Base-by-base conservation (phyloP, 2,113 vertebrate genomes). In the Protomyctophum bolini region DNA sequence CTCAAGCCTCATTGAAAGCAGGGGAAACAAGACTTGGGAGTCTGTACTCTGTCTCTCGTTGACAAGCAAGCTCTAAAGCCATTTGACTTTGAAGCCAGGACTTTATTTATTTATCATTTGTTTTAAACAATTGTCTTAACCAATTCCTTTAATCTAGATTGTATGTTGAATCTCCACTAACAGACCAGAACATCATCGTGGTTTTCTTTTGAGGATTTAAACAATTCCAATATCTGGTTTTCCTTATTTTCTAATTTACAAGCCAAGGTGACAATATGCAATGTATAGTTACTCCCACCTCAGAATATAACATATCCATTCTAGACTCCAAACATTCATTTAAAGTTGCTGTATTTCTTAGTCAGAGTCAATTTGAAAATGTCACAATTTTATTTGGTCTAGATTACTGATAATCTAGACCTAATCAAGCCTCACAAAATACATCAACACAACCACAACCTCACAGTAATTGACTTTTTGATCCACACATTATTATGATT, bases 341-440 rank as follows among this genome's bases (percentile, higher is more conserved):
- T 41, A 51, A 66, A 49, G 10, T 77, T 58, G 46, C 21, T 64
- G 64, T 67, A 45, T 72, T 77, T 59, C 58, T 21, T 55, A 76
- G 77, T 12, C n/a, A 41, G 33, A 6, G 33, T 81, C 78, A 71
- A 72, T 70, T 77, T 79, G 56, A 68, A 72, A 57, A 74, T 67
- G 1, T 73, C 68, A 73, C n/a, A n/a, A n/a, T n/a, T n/a, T n/a
- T n/a, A n/a, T n/a, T n/a, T n/a, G n/a, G n/a, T n/a, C n/a, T n/a
- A n/a, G n/a, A n/a, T n/a, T 65, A 76, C 15, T 14, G 51, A 54
- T 54, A 54, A 54, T 54, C 12, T 54, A 11, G 51, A 11, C 51
- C 51, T 12, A 54, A n/a, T 54, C 12, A 54, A 54, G 11, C n/a
- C 11, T 54, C n/a, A 41, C 33, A 41, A 0, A 41, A 41, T 41